phyloP scores from a whole-genome alignment of 2,797 vertebrate genomes.

The Crypturellus tataupa region DNA sequence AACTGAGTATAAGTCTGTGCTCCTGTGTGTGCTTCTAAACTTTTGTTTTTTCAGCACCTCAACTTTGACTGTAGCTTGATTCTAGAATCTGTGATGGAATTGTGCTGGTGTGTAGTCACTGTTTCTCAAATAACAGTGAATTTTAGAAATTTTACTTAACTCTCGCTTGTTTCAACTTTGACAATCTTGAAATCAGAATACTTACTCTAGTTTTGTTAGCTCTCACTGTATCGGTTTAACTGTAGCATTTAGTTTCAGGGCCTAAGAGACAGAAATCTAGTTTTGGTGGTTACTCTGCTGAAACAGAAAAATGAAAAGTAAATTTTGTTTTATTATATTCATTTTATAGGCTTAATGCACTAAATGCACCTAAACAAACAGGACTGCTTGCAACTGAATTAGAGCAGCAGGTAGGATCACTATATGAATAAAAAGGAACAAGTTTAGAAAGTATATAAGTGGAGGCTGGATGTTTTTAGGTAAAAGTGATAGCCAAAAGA shows the following conservation, averaged over 20 bases:
- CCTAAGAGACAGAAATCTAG: conserved; percentile 77
- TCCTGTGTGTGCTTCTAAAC: neutral
- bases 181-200: conserved; percentile 78
- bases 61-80: neutral
- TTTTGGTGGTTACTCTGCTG: conserved; percentile 85
- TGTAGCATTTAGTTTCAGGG: conserved; percentile 83
- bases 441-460: neutral
- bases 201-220: conserved; percentile 77
- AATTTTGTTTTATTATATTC: conserved; percentile 63
- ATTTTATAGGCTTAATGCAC: neutral
- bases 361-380: neutral
- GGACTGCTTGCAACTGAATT: neutral
- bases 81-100: neutral
- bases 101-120: neutral
- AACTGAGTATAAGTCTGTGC: neutral
- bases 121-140: conserved; percentile 65
- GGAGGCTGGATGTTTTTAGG: neutral
- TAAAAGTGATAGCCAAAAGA: neutral
- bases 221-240: conserved; percentile 80
- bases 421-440: neutral
- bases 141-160: conserved; percentile 80
- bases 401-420: neutral
- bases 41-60: neutral
- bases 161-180: conserved; percentile 83
- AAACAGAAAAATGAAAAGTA: conserved; percentile 82